These are phyloP conservation scores for Oreochromis niloticus DNA, from an alignment of 2,113 vertebrate species.

Conservation along the genomic window DNA sequence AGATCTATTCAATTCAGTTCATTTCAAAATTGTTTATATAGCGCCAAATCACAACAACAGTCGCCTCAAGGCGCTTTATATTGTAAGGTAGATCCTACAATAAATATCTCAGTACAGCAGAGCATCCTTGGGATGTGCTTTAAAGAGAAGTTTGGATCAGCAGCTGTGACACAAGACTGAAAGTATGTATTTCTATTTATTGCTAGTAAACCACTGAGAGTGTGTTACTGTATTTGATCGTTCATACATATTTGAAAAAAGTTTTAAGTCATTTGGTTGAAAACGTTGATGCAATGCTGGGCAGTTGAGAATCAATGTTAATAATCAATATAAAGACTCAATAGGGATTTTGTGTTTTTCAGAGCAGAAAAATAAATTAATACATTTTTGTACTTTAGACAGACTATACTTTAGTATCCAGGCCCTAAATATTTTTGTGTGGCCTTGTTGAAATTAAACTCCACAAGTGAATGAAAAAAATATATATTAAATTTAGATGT, in stretches of 20 bases:
- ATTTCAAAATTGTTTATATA: too few species aligned
- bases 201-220: neutral
- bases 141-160: neutral
- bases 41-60: too few species aligned
- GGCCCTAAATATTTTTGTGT: neutral
- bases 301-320: accelerated
- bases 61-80: too few species aligned
- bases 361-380: neutral
- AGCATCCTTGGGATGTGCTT: neutral
- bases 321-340: neutral
- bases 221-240: neutral
- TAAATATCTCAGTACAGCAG: neutral
- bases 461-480: neutral
- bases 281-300: neutral
- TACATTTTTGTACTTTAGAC: neutral
- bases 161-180: neutral
- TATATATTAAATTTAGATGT: neutral
- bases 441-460: neutral
- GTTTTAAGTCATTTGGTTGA: neutral
- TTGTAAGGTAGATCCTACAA: too few species aligned
- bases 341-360: neutral
- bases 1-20: neutral
- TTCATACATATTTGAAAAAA: neutral
- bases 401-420: neutral
- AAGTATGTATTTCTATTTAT: neutral